Percentiles rank a stretch among this genome's conserved stretches.
Evolutionary conservation across 2,888 invertebrate genomes (phyloP).

Genomic region (Idaea straminata): DNA sequence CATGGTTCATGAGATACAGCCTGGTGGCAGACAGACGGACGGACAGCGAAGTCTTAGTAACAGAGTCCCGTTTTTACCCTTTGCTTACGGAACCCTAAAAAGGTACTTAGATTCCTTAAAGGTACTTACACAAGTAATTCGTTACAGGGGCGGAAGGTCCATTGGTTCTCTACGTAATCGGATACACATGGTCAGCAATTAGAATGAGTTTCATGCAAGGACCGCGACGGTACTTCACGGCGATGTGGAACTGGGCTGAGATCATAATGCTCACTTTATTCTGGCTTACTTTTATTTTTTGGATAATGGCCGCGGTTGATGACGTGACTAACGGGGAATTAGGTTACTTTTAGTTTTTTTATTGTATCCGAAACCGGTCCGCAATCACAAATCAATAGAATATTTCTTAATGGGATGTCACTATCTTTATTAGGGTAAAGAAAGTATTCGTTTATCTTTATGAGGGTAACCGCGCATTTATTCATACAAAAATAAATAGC

Average conservation of each 20-base stretch:
- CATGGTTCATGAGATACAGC: too few relatives aligned
- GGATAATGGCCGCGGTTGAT: constrained; percentile 81
- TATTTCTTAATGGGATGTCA: neutral
- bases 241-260: constrained; percentile 83
- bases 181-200: constrained; percentile 77
- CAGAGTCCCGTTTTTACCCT: too few relatives aligned
- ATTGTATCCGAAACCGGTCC: constrained; percentile 9
- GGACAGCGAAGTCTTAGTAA: too few relatives aligned
- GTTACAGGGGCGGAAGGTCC: constrained; percentile 49
- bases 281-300: constrained; percentile 80
- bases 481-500: too few relatives aligned
- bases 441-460: neutral
- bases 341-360: neutral
- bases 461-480: neutral
- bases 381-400: constrained; percentile 12
- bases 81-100: too few relatives aligned
- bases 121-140: neutral
- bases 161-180: constrained; percentile 74
- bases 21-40: too few relatives aligned
- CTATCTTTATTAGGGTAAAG: neutral
- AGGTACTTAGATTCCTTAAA: too few relatives aligned
- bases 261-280: constrained; percentile 81
- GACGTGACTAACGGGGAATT: constrained; percentile 16
- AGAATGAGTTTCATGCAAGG: constrained; percentile 80
- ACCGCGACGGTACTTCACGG: constrained; percentile 75